Conservation (phyloP, 2,797 vertebrate species). For the Syncerus caffer region DNA sequence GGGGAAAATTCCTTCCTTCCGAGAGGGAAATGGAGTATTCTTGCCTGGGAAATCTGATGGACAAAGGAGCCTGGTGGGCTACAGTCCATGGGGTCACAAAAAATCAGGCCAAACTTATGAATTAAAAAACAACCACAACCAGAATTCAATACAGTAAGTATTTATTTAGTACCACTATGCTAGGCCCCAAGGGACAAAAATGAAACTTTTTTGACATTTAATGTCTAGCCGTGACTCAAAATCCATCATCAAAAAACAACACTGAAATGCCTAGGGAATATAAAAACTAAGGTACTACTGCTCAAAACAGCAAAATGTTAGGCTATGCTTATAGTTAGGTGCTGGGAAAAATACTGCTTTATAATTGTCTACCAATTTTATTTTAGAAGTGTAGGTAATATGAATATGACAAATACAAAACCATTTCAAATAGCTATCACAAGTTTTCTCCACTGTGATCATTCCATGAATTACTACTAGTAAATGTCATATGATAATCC, state of each 20-base stretch:
- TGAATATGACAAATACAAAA: neutral
- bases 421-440: neutral
- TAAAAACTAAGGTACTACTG: neutral
- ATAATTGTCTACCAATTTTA: neutral
- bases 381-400: neutral
- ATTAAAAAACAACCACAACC: neutral
- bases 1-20: neutral
- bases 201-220: neutral
- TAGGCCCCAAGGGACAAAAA: neutral
- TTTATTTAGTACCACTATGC: neutral
- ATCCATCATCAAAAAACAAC: neutral
- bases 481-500: neutral
- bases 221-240: neutral
- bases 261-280: neutral
- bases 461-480: neutral
- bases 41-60: neutral
- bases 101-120: neutral
- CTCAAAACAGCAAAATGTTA: neutral
- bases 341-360: neutral
- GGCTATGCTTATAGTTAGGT: neutral
- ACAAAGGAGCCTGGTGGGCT: neutral
- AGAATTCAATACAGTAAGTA: conserved; percentile 17
- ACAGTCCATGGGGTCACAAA: neutral
- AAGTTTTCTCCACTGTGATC: neutral
- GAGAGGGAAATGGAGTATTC: neutral